phyloP scores from a whole-genome alignment of 2,888 invertebrate species.

The Philopedon plagiatum region DNA sequence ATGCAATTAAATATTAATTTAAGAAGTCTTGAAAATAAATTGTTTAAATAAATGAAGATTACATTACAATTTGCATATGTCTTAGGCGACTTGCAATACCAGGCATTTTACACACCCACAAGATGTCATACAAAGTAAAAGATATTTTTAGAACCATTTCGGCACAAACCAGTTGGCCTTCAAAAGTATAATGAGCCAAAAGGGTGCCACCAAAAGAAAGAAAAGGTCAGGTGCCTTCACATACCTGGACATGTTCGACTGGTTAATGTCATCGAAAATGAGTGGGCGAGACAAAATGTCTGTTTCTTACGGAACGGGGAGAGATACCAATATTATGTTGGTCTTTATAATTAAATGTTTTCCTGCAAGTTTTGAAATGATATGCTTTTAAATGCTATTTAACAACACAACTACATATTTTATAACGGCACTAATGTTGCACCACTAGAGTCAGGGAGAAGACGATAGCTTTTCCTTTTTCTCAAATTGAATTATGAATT shows the following conservation, averaged over 20 bases:
- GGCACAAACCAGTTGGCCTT: conserved; percentile 25
- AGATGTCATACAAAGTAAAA: neutral
- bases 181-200: conserved; percentile 24
- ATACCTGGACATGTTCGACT: conserved; percentile 34
- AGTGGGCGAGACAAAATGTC: conserved; percentile 9
- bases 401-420: too few relatives aligned
- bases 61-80: too few relatives aligned
- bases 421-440: too few relatives aligned
- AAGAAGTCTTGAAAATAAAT: too few relatives aligned
- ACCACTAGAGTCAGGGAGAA: too few relatives aligned
- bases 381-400: too few relatives aligned
- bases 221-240: conserved; percentile 25
- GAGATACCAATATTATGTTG: neutral
- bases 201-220: conserved; percentile 26
- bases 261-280: conserved; percentile 7
- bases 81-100: too few relatives aligned
- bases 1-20: too few relatives aligned
- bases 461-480: too few relatives aligned
- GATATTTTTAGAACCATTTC: conserved; percentile 1
- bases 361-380: neutral
- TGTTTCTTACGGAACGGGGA: neutral
- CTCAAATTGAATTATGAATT: too few relatives aligned
- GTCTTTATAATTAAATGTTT: neutral
- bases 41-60: too few relatives aligned
- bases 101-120: neutral